Evolutionary conservation across 2,888 invertebrate genomes (phyloP), one percentile per base, ranked within the genome.

Genomic region (Clusia tigrina): DNA sequence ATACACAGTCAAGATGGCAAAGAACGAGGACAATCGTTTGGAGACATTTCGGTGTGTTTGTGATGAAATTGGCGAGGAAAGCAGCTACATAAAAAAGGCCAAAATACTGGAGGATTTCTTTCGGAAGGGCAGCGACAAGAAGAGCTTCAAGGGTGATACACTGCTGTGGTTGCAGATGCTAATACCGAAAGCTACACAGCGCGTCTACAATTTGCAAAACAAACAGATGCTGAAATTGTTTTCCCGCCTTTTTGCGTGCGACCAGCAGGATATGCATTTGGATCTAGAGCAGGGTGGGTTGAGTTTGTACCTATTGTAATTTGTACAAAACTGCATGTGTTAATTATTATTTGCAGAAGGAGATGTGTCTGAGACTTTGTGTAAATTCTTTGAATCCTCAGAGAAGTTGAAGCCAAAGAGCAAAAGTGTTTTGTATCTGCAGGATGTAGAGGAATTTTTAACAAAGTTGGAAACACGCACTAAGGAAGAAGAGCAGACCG

Each of bases 141-240:
- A 85, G 38, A 85, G 86, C 10, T 96, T 94, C 78, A 87, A 90
- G 76, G 92, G 96, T 1, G 91, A 96, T 81, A 80, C 92, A 25
- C 85, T 88, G 52, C 84, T 95, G 51, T 92, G 95, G 93, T 89
- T 94, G 78, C 91, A 91, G 74, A 83, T 96, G 69, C 83, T 97
- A 22, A 84, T 97, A 57, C 97, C 96, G 0, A 91, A 90, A 54
- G 91, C 91, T 24, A 87, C 89, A 15, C 94, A 95, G 81, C 86
- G 94, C 65, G 89, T 96, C 32, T 98, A 96, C 80, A 96, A 97
- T 85, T 85, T 98, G 55, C 94, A 95, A 85, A 95, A 92, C 78
- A 96, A 95, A 81, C 95, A 96, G 78, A 85, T 98, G 59, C 86
- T 95, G 0, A 96, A 97, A 83, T 83, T 96, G 52, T 96, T 95